Evolutionary conservation across 92 coral and sea anemone genomes (phyloP).

Genomic region (Heliopora coerulea): DNA sequence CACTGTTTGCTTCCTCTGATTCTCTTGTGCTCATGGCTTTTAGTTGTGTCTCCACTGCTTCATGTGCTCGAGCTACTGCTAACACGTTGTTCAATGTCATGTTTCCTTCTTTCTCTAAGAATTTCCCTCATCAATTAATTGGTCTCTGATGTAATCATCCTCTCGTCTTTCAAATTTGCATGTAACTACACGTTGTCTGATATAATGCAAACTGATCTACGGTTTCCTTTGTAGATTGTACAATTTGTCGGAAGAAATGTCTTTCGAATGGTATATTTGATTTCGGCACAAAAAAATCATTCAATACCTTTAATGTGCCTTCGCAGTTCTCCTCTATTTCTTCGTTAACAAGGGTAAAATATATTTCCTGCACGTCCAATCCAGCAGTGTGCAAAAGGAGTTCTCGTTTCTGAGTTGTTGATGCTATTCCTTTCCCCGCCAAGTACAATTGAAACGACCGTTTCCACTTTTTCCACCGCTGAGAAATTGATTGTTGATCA

Average conservation of each 20-base stretch:
- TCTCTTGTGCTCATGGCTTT: too few relatives aligned
- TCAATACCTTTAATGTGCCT: constrained; percentile 10
- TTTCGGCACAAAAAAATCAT: constrained; percentile 19
- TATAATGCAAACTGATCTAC: neutral
- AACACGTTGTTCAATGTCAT: constrained; percentile 13
- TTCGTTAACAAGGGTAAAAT: constrained; percentile 3
- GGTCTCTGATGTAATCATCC: constrained; percentile 16
- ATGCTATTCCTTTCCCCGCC: constrained; percentile 19
- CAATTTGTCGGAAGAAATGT: constrained; percentile 29
- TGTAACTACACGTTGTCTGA: neutral
- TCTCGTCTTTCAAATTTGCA: constrained; percentile 21
- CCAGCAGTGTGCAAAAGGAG: constrained; percentile 23
- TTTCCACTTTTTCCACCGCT: constrained; percentile 32
- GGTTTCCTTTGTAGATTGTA: constrained; percentile 15
- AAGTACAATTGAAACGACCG: constrained; percentile 23
- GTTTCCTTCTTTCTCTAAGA: constrained; percentile 12
- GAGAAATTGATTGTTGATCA: too few relatives aligned
- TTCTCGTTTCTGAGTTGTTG: constrained; percentile 9
- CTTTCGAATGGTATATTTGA: neutral
- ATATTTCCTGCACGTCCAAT: constrained; percentile 27
- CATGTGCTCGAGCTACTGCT: constrained; percentile 21
- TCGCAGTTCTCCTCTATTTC: neutral
- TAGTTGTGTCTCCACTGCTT: constrained; percentile 30
- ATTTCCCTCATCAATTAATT: constrained; percentile 11
- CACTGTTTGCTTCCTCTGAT: too few relatives aligned